phyloP scores from a whole-genome alignment of 2,113 vertebrate genomes.

The Perognathus longimembris region DNA sequence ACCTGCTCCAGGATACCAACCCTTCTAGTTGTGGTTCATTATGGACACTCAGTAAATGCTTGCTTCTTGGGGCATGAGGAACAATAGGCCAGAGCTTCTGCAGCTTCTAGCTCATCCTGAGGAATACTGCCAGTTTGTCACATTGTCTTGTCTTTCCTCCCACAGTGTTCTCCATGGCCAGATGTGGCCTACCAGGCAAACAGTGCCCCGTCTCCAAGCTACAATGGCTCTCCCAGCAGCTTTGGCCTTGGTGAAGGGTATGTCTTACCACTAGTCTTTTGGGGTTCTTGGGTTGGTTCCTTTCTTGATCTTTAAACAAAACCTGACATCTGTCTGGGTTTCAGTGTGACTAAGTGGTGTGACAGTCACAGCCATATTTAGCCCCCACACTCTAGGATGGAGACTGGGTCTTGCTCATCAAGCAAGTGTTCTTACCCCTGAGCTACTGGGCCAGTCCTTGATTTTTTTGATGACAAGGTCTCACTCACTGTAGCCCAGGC shows the following conservation, averaged over 20 bases:
- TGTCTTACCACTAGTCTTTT: conserved; percentile 77
- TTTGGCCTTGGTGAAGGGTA: conserved; percentile 93
- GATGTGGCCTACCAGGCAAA: conserved; percentile 91
- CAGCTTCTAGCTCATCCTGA: neutral
- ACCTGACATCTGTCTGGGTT: neutral
- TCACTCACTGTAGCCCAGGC: neutral
- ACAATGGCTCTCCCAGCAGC: conserved; percentile 92
- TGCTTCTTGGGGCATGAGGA: neutral
- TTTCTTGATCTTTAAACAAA: neutral
- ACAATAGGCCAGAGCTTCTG: accelerated
- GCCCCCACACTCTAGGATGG: neutral
- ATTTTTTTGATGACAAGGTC: neutral
- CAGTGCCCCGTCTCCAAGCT: conserved; percentile 91
- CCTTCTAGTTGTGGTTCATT: accelerated
- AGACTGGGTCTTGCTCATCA: neutral
- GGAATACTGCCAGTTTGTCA: neutral
- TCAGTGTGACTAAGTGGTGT: neutral
- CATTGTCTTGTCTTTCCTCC: conserved; percentile 66
- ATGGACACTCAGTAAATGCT: no score
- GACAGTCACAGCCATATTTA: neutral
- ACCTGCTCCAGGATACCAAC: neutral
- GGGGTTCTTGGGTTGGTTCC: neutral
- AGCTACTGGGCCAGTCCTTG: neutral
- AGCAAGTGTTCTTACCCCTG: neutral
- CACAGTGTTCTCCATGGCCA: conserved; percentile 95